Evolutionary conservation across 2,888 invertebrate species (phyloP).

Genomic region (Mamestra brassicae): DNA sequence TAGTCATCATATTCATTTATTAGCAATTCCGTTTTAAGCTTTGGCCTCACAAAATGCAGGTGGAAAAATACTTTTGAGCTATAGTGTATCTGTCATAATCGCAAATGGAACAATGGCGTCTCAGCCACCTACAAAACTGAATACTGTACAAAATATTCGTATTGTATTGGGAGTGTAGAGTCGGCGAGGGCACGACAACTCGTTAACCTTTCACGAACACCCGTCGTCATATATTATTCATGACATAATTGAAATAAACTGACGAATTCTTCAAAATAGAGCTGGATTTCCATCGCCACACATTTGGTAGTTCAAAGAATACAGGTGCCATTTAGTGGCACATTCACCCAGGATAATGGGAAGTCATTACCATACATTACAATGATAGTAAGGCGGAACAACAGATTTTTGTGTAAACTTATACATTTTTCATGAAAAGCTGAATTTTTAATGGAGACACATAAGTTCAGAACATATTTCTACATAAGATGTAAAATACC

Average conservation of each 20-base stretch:
- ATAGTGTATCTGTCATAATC: not conserved
- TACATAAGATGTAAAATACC: constrained; percentile 36
- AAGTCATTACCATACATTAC: constrained; percentile 65
- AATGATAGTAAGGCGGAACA: constrained; percentile 59
- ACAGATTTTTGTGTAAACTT: constrained; percentile 56
- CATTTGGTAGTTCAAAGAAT: constrained; percentile 49
- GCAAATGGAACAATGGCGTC: constrained; percentile 5
- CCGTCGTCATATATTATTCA: constrained; percentile 80
- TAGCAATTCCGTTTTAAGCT: no score
- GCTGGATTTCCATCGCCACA: constrained; percentile 43
- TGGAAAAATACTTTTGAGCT: no score
- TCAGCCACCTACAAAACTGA: not conserved
- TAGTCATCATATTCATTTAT: no score
- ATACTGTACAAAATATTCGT: constrained; percentile 30
- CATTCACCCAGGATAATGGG: constrained; percentile 63
- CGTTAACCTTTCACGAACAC: constrained; percentile 87
- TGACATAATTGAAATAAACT: constrained; percentile 73
- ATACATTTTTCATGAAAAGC: constrained; percentile 59
- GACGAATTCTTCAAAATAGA: constrained; percentile 69
- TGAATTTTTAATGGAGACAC: constrained; percentile 45
- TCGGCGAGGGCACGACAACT: constrained; percentile 74
- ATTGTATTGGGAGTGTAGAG: constrained; percentile 33
- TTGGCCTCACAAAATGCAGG: no score
- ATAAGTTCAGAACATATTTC: constrained; percentile 24
- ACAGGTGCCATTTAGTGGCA: constrained; percentile 65